A percentile compares a stretch with the other conserved stretches of the same genome.
Conservation (phyloP, 2,888 invertebrate species). For the Molorchus minor region DNA sequence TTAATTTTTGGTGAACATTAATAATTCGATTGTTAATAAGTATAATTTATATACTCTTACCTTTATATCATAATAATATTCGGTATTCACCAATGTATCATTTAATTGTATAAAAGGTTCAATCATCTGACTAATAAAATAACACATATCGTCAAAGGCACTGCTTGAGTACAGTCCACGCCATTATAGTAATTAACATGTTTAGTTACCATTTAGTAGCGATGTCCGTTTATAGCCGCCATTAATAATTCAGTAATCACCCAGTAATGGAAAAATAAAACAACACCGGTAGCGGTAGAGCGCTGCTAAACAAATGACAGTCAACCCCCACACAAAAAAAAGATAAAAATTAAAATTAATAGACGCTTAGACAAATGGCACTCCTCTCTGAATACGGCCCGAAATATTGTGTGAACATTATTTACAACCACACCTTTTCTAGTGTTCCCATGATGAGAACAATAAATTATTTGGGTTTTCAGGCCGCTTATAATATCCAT, state of each 20-base stretch:
- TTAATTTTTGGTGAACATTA: too few species aligned
- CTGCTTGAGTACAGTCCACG: slow-evolving; percentile 27
- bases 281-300: slow-evolving; percentile 48
- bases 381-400: slow-evolving; percentile 57
- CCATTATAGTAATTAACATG: slow-evolving; percentile 56
- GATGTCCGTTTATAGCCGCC: slow-evolving; percentile 52
- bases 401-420: slow-evolving; percentile 62
- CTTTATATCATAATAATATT: too few species aligned
- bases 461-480: slow-evolving; percentile 58
- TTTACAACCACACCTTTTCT: slow-evolving; percentile 62
- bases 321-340: slow-evolving; percentile 54
- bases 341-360: slow-evolving; percentile 61
- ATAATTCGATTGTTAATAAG: too few species aligned
- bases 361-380: slow-evolving; percentile 60
- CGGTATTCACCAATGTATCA: too few species aligned
- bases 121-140: slow-evolving; percentile 1
- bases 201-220: slow-evolving; percentile 53
- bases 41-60: too few species aligned
- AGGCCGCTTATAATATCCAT: slow-evolving; percentile 19
- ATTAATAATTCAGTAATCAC: slow-evolving; percentile 57
- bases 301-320: slow-evolving; percentile 53
- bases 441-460: slow-evolving; percentile 59
- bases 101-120: too few species aligned
- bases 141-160: neutral
- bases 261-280: slow-evolving; percentile 53